Evolutionary conservation across 2,113 vertebrate species (phyloP), one percentile per base, ranked within the genome.

Genomic region (Myotis davidii): DNA sequence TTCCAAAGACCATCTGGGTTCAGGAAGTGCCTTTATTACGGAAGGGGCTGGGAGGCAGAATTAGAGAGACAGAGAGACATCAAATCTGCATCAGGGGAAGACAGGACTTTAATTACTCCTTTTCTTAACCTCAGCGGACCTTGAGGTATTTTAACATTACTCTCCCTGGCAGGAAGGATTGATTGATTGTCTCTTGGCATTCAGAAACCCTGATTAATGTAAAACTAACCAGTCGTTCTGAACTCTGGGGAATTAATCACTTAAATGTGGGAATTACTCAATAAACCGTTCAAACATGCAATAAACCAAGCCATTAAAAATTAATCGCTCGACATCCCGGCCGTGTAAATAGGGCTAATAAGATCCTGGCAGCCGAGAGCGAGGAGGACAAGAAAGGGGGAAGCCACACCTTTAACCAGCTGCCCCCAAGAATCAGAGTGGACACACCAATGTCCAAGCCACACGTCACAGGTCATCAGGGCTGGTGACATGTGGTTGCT

Each of bases 241-340:
- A 96, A 87, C 98, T 97, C 97, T n/a, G 50, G 98, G 98, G 98
- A 98, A 98, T 98, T 96, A 98, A 98, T 97, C 98, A 96, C 94
- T 97, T 98, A 96, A 98, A 97, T 88, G 96, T 92, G 97, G 97
- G 98, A 98, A 98, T 98, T 97, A 97, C 98, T 98, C 98, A 98
- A 97, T 96, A 98, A 98, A 98, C 97, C 77, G 5, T 98, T 98
- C 98, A 97, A 98, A 98, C 97, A 97, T 65, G 70, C 97, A 97
- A 97, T 97, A 97, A 98, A 98, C 97, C 90, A 81, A 98, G 97
- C 94, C 97, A 97, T 98, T 98, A 98, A 98, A 98, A 98, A 98
- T 98, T 97, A 98, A 98, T 97, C 85, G 85, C 97, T 97, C 87
- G 94, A 98, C 98, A 98, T 97, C 95, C 81, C n/a, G 4, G 90